Conservation (phyloP, 2,113 vertebrate genomes). For the Spermophilus dauricus region DNA sequence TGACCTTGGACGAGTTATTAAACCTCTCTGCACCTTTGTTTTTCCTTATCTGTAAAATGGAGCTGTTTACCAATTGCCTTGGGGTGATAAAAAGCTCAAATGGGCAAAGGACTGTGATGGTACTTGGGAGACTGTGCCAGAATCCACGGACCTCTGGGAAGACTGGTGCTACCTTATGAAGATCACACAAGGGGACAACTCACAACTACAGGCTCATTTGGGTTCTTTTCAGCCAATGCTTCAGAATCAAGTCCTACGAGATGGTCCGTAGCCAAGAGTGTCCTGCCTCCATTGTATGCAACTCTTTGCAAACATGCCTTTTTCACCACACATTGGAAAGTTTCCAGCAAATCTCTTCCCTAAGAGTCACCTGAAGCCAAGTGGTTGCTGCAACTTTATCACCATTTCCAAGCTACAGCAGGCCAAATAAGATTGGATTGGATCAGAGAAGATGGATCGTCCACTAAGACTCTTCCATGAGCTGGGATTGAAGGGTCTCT, state of each 20-base stretch:
- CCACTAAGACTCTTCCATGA: neutral
- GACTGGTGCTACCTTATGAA: neutral
- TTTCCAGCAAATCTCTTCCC: slow-evolving; percentile 44
- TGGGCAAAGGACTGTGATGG: neutral
- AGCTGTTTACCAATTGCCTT: neutral
- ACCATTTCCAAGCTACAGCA: neutral
- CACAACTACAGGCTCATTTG: neutral
- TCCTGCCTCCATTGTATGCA: neutral
- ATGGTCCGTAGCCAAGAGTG: neutral
- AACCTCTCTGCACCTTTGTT: slow-evolving; percentile 34
- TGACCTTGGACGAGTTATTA: slow-evolving; percentile 52
- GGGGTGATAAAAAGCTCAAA: neutral
- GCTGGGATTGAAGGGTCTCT: neutral
- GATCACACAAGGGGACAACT: neutral
- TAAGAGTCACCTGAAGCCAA: neutral
- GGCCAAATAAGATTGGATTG: neutral
- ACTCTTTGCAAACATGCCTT: neutral
- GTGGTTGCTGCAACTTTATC: neutral
- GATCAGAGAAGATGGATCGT: slow-evolving; percentile 4
- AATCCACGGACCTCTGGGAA: neutral
- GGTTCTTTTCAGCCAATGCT: neutral
- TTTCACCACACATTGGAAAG: neutral
- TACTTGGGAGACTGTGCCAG: neutral
- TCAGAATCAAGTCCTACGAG: neutral
- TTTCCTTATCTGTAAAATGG: slow-evolving; percentile 58